Evolutionary conservation across 2,113 vertebrate species (phyloP).

Genomic region (Nycticorax nycticorax): DNA sequence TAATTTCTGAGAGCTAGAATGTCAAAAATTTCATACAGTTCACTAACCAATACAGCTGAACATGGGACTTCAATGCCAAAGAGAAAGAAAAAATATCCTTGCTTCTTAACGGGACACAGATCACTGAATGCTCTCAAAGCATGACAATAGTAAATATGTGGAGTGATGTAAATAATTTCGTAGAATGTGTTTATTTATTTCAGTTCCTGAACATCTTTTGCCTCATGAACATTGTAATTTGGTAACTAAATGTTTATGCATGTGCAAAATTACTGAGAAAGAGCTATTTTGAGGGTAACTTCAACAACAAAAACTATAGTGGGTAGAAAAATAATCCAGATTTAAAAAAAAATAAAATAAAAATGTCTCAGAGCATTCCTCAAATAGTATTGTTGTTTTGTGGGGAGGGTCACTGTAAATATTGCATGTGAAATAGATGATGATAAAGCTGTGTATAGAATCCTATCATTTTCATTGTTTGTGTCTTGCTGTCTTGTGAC

Average conservation of each 20-base stretch:
- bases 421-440: not conserved
- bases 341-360: no score
- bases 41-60: not conserved
- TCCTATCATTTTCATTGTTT: not conserved
- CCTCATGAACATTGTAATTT: not conserved
- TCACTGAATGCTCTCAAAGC: not conserved
- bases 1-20: not conserved
- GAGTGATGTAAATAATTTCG: not conserved
- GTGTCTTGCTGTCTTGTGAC: not conserved
- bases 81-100: not conserved
- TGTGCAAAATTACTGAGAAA: not conserved
- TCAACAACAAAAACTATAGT: not conserved
- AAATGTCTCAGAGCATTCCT: not conserved
- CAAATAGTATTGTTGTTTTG: not conserved
- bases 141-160: not conserved
- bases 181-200: not conserved
- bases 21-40: not conserved
- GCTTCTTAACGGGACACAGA: not conserved
- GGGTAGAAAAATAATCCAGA: not conserved
- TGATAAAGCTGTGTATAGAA: not conserved
- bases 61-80: not conserved
- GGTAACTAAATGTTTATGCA: not conserved
- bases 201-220: not conserved
- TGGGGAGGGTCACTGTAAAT: not conserved
- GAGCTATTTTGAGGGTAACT: not conserved